Conservation (phyloP, 2,888 invertebrate species). For the Lasius platythorax region DNA sequence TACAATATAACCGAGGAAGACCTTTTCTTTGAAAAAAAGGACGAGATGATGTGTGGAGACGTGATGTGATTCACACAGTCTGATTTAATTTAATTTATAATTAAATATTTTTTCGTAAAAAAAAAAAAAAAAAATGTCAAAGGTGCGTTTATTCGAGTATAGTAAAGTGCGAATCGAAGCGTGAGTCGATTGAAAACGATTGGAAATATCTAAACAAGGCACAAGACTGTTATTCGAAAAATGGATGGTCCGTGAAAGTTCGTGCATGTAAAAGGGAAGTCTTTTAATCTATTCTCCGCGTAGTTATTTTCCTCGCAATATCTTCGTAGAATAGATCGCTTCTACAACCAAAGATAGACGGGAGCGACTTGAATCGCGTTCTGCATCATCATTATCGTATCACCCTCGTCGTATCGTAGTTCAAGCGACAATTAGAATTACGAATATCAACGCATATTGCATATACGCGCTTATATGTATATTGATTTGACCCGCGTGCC, state of each 20-base stretch:
- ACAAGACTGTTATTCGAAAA: constrained; percentile 49
- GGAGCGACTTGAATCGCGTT: constrained; percentile 48
- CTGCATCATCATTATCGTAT: constrained; percentile 65
- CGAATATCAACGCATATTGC: constrained; percentile 55
- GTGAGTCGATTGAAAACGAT: constrained; percentile 39
- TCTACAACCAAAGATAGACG: constrained; percentile 34
- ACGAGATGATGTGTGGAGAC: constrained; percentile 7
- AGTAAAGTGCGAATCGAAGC: constrained; percentile 23
- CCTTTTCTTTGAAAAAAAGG: constrained; percentile 1
- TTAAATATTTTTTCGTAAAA: neutral
- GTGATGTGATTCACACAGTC: neutral
- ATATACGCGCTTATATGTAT: constrained; percentile 55
- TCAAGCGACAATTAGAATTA: constrained; percentile 62
- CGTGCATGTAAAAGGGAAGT: constrained; percentile 22
- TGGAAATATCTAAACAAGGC: constrained; percentile 53
- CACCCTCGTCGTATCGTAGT: constrained; percentile 64
- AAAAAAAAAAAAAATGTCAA: constrained; percentile 2
- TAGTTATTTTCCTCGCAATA: neutral
- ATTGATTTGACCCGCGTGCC: constrained; percentile 51
- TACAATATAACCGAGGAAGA: constrained; percentile 37
- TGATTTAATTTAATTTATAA: neutral
- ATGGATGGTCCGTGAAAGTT: constrained; percentile 44
- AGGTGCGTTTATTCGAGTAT: constrained; percentile 13
- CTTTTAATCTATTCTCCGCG: constrained; percentile 26
- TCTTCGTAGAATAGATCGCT: constrained; percentile 4